Evolutionary conservation across 2,113 vertebrate species (phyloP).

Genomic region (Brienomyrus longianalis): DNA sequence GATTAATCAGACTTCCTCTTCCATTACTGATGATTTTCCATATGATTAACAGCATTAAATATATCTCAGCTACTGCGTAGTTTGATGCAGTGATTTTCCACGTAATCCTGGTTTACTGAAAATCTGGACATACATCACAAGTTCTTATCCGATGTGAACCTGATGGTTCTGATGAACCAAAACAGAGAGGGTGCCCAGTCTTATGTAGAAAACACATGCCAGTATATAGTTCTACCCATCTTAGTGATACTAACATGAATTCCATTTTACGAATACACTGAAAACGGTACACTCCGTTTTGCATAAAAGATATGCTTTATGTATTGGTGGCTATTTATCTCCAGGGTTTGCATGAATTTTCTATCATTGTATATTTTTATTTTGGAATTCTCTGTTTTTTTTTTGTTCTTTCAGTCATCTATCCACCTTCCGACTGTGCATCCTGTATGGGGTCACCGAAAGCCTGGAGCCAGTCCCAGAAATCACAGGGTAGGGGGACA

Average conservation of each 20-base stretch:
- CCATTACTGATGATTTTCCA: not conserved
- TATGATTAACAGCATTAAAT: not conserved
- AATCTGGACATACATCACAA: not conserved
- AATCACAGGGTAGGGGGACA: not conserved
- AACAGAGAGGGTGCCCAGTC: not conserved
- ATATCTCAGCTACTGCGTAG: not conserved
- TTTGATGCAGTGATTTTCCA: not conserved
- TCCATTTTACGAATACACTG: not conserved
- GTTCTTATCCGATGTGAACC: not conserved
- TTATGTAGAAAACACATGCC: not conserved
- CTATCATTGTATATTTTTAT: not conserved
- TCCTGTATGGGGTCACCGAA: not conserved
- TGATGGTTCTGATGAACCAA: not conserved
- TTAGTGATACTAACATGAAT: not conserved
- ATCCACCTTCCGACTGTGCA: not conserved
- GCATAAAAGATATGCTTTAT: not conserved
- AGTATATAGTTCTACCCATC: not conserved
- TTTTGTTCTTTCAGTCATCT: not conserved
- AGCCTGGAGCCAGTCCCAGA: not conserved
- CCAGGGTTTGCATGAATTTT: not conserved
- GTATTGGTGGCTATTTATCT: not conserved
- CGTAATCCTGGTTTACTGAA: not conserved
- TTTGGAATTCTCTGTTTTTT: not conserved
- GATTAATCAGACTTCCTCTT: not conserved
- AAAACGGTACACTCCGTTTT: not conserved